Evolutionary conservation across 2,113 vertebrate species (phyloP).

Genomic region (Hyperoodon ampullatus): DNA sequence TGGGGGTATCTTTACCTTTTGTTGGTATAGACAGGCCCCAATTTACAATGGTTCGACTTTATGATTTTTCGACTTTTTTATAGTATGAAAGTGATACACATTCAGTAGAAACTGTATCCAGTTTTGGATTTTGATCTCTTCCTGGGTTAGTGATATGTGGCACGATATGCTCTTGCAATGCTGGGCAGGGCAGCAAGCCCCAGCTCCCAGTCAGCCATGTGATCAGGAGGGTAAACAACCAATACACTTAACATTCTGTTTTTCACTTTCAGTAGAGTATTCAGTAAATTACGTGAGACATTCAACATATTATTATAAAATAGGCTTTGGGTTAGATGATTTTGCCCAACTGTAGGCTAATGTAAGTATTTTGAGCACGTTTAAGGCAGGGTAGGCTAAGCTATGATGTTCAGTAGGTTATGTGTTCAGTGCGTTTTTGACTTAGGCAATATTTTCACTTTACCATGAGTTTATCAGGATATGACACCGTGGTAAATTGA

Average conservation of each 20-base stretch:
- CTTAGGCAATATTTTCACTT: background rate
- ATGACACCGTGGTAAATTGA: too few species aligned
- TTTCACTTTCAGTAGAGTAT: background rate
- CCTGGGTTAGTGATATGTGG: background rate
- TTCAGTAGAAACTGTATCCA: background rate
- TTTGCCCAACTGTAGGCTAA: background rate
- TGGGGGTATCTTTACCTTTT: background rate
- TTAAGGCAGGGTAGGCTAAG: background rate
- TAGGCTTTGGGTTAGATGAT: background rate
- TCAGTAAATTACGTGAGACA: background rate
- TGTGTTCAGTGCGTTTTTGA: background rate
- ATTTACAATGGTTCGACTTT: background rate
- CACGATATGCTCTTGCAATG: background rate
- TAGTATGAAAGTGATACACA: background rate
- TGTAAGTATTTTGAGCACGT: background rate
- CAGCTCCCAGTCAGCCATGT: background rate
- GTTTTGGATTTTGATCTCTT: background rate
- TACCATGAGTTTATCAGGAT: background rate
- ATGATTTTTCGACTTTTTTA: background rate
- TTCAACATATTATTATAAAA: background rate
- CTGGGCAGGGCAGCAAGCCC: background rate
- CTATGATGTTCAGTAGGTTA: background rate
- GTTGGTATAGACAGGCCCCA: background rate
- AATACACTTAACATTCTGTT: background rate
- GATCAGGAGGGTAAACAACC: background rate